Percentiles rank a stretch among this genome's conserved stretches.
Evolutionary conservation across 2,888 invertebrate species (phyloP).

Genomic region (Mellilla xanthometata): DNA sequence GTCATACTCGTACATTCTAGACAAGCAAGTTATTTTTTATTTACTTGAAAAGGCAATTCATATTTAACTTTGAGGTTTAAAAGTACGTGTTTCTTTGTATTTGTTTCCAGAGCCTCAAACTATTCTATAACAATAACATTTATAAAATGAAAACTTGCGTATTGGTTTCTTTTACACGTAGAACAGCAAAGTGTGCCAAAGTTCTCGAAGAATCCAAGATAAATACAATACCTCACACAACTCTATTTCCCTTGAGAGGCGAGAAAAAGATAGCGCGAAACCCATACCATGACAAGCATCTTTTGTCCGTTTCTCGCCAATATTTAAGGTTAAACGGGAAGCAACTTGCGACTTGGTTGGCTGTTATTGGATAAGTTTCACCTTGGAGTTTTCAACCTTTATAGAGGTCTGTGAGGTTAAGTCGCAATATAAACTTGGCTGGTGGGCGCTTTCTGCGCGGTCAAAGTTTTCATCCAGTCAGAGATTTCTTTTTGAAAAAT

Average conservation of each 20-base stretch:
- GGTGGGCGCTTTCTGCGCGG: conserved; percentile 47
- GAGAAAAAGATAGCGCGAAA: conserved; percentile 18
- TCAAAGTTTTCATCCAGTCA: conserved; percentile 36
- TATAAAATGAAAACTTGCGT: conserved; percentile 13
- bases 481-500: too few species aligned
- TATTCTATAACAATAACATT: neutral
- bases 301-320: conserved; percentile 32
- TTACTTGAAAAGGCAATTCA: too few species aligned
- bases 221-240: conserved; percentile 21
- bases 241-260: conserved; percentile 21
- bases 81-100: too few species aligned
- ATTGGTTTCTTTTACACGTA: conserved; percentile 9
- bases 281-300: conserved; percentile 23
- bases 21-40: too few species aligned
- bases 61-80: too few species aligned
- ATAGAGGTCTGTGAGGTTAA: conserved; percentile 59
- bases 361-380: conserved; percentile 74
- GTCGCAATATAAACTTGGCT: conserved; percentile 70
- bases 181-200: conserved; percentile 10
- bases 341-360: conserved; percentile 43
- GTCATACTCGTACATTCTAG: too few species aligned
- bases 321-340: conserved; percentile 43
- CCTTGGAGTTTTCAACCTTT: conserved; percentile 39
- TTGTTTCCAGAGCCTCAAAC: too few species aligned
- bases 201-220: conserved; percentile 14